Base-by-base conservation (phyloP, 35 echinoderm and acorn worm species). In the Anneissia japonica region DNA sequence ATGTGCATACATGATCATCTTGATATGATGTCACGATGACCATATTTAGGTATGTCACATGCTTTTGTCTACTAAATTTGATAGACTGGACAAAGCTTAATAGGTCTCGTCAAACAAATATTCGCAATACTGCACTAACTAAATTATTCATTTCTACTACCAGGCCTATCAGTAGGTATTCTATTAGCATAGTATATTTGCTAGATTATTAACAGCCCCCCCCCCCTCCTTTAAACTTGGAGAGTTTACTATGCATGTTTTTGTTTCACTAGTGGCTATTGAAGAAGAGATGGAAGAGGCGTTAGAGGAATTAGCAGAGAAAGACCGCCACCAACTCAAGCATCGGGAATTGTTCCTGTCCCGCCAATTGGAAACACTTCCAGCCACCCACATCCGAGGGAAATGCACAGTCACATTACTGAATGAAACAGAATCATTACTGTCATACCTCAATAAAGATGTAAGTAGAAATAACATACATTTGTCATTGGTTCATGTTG, bases 371-470 rank as follows among this genome's bases (percentile, higher is more conserved):
- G 96, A 99, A 72, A 94, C 96, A 0, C 86, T 99, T 28, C 96
- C 96, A 81, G 96, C 96, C 10, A 99, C 96, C 32, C 96, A 99
- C 85, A 99, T 99, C 82, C 85, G 96, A 51, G 96, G 96, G 21
- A 99, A 99, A 77, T 99, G 96, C 51, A 99, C 92, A 12, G 96
- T 99, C n/a, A 99, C 96, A 7, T 80, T 99, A 35, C 90, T 99
- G 16, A 99, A 99, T 46, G 96, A 99, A 84, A 99, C 96, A 14
- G 96, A 99, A 32, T 88, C 89, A 35, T 84, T 99, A 3, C 82
- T 94, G 23, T 99, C 96, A 9, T 99, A 99, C 35, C 89, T 99
- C 21, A 91, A 86, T 12, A 99, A 99, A 82, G 96, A 99, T 82
- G 96, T 99, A 84, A 89, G 88, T 89, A 34, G 14, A 19, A 30